Conservation (phyloP, 2,888 invertebrate genomes). For the Allacma fusca region DNA sequence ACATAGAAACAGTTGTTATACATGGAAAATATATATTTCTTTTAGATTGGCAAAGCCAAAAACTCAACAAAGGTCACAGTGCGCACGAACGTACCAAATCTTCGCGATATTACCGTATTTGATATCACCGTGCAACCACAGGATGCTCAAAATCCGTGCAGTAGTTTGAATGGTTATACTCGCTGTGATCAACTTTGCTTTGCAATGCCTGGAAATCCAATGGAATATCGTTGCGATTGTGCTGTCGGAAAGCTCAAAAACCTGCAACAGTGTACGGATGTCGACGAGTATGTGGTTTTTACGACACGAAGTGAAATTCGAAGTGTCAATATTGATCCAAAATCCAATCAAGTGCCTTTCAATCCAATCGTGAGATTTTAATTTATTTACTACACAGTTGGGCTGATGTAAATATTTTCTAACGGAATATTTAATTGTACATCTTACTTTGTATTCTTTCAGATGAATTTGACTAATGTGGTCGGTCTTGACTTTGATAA, state of each 20-base stretch:
- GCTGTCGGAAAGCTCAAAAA: slow-evolving; percentile 81
- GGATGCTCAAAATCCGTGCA: slow-evolving; percentile 82
- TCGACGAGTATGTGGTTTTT: slow-evolving; percentile 90
- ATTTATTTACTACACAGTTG: no score
- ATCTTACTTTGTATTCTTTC: not conserved
- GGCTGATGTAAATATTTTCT: slow-evolving; percentile 46
- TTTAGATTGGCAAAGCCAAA: slow-evolving; percentile 36
- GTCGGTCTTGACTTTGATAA: slow-evolving; percentile 97
- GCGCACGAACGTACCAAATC: slow-evolving; percentile 68
- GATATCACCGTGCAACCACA: slow-evolving; percentile 86
- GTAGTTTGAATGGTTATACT: slow-evolving; percentile 73
- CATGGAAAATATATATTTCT: not conserved
- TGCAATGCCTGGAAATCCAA: slow-evolving; percentile 74
- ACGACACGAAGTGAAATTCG: slow-evolving; percentile 93
- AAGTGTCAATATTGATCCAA: slow-evolving; percentile 86
- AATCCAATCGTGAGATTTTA: slow-evolving; percentile 71
- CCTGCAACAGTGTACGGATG: slow-evolving; percentile 78
- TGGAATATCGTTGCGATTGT: slow-evolving; percentile 79
- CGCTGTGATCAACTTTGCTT: slow-evolving; percentile 96
- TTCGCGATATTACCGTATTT: slow-evolving; percentile 91
- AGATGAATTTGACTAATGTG: slow-evolving; percentile 82
- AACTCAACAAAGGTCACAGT: slow-evolving; percentile 40
- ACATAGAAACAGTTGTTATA: not conserved
- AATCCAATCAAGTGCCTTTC: slow-evolving; percentile 82
- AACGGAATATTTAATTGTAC: not conserved